Conservation (phyloP, 2,113 vertebrate genomes). For the Crypturellus undulatus region DNA sequence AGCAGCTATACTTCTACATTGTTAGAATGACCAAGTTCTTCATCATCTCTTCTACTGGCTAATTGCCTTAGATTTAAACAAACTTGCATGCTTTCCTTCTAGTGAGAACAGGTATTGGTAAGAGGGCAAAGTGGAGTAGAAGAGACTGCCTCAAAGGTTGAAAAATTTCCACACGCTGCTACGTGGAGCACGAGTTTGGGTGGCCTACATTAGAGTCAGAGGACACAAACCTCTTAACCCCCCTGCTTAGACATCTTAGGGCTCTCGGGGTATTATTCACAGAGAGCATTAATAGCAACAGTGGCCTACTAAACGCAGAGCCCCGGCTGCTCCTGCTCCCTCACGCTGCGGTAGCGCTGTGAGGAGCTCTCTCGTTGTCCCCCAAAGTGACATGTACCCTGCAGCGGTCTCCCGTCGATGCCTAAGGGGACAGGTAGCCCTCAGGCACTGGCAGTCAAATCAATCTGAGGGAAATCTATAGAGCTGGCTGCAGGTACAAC, state of each 20-base stretch:
- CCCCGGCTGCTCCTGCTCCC: background rate
- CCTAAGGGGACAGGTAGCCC: background rate
- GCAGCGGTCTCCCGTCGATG: background rate
- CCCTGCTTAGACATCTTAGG: background rate
- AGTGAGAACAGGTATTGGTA: background rate
- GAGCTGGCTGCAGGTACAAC: too few relatives aligned
- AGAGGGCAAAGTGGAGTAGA: background rate
- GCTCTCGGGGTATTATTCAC: background rate
- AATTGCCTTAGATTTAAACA: background rate
- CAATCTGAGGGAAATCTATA: background rate
- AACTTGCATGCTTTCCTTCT: background rate
- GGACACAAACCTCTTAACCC: rapidly evolving
- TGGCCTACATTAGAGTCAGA: background rate
- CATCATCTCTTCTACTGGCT: background rate
- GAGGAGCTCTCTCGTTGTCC: background rate
- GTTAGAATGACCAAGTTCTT: background rate
- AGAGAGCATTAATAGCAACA: background rate
- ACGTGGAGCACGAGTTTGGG: background rate
- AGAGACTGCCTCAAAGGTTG: background rate
- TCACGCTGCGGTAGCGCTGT: background rate
- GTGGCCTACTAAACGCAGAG: background rate
- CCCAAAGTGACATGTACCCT: background rate
- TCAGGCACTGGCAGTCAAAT: background rate
- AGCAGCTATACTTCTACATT: background rate
- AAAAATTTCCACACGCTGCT: background rate